A percentile compares a stretch with the other conserved stretches of the same genome.
These are phyloP conservation scores for Marcusenius ussheri DNA, from an alignment of 2,113 vertebrate genomes.

Conservation along the genomic window DNA sequence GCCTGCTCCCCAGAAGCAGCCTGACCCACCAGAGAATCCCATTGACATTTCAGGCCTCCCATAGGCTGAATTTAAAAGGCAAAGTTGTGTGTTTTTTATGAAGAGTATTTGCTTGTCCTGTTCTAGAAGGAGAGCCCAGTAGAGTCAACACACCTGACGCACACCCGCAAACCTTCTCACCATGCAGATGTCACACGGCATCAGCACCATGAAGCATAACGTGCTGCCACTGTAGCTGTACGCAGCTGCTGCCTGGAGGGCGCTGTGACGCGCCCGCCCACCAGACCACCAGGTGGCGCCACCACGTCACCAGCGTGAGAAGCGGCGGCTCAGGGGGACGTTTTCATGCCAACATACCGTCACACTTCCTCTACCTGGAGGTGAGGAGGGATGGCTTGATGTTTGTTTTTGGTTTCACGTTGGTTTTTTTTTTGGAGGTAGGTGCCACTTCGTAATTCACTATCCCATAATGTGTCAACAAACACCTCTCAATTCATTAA, in stretches of 20 bases:
- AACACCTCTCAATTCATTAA: background rate
- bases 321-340: constrained; percentile 30
- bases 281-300: constrained; percentile 18
- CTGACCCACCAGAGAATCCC: background rate
- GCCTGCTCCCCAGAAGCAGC: background rate
- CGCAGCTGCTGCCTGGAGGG: constrained; percentile 18
- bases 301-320: constrained; percentile 36
- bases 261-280: constrained; percentile 20
- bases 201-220: background rate
- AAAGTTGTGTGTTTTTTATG: background rate
- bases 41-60: background rate
- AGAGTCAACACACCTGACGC: background rate
- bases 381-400: background rate
- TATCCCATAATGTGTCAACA: background rate
- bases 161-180: background rate
- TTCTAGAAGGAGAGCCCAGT: background rate
- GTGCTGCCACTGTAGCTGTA: background rate
- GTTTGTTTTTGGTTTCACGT: background rate
- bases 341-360: constrained; percentile 29
- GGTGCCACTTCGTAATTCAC: constrained; percentile 11
- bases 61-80: background rate
- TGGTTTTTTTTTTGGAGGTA: background rate
- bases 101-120: background rate
- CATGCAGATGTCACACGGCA: constrained; percentile 24
- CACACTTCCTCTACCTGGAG: background rate